Evolutionary conservation across 2,888 invertebrate species (phyloP).

Genomic region (Leptinotarsa juncta): DNA sequence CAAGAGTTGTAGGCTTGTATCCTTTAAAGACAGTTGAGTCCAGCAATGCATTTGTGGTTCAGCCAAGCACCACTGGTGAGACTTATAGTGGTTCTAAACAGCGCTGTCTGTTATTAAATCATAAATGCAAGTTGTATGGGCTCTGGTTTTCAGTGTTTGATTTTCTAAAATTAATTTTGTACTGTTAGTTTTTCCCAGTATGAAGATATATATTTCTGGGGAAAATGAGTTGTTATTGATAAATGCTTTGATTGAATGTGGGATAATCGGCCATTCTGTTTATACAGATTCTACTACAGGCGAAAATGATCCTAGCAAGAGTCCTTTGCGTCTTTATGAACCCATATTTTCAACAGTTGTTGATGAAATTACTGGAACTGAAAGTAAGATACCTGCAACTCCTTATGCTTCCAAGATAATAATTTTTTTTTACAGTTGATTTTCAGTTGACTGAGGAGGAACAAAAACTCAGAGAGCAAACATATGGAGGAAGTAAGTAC

Average conservation of each 20-base stretch:
- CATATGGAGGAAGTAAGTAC: slow-evolving; percentile 54
- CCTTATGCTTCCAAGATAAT: not conserved
- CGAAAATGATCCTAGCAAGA: slow-evolving; percentile 45
- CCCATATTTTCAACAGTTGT: slow-evolving; percentile 56
- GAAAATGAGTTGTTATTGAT: no score
- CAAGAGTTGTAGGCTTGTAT: no score
- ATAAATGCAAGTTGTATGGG: no score
- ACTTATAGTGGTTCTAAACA: no score
- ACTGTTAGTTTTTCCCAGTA: no score
- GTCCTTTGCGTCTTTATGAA: slow-evolving; percentile 52
- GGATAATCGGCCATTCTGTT: not conserved
- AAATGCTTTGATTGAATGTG: not conserved
- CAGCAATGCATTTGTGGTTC: no score
- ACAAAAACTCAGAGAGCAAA: slow-evolving; percentile 48
- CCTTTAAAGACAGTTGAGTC: no score
- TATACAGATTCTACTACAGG: slow-evolving; percentile 20
- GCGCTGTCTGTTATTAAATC: no score
- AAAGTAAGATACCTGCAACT: slow-evolving; percentile 48
- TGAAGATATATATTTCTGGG: no score
- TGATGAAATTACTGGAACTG: slow-evolving; percentile 59
- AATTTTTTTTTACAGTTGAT: slow-evolving; percentile 49
- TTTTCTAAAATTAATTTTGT: no score
- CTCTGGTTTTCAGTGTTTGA: no score
- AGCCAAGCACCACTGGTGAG: no score
- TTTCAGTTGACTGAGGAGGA: slow-evolving; percentile 56